Base-by-base conservation (phyloP, 2,888 invertebrate genomes). In the Mimumesa dahlbomi region DNA sequence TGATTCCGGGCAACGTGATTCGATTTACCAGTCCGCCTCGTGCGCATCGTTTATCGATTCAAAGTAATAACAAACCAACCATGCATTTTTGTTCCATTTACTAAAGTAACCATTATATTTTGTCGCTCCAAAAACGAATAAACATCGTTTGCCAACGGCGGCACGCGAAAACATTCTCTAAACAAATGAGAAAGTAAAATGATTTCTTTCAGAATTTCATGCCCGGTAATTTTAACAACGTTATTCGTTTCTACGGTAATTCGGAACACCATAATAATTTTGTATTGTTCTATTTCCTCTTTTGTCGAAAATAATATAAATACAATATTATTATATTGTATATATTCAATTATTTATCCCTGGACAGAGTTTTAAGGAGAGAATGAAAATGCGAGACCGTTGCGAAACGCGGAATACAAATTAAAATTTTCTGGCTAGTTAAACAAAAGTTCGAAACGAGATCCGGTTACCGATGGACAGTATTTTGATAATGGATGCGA, bases 11-110 rank as follows among this genome's bases (percentile, higher is more conserved):
- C 61, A 34, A 52, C 29, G 40, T 46, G 61, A 65, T 65, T 53
- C 65, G 65, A 65, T 65, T 65, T 53, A 61, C 61, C 65, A 25
- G 59, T 6, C 22, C n/a, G 38, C 48, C 46, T 56, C 57, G 67
- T 57, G 67, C 63, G n/a, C 63, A 29, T 38, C 50, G 38, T 50
- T 64, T 45, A 57, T 68, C 64, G 64, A 68, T 68, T 64, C 64
- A 52, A 68, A 68, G 57, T 68, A 64, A 68, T 57, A 68, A 68
- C 64, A 48, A 68, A 68, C 64, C 14, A 7, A 13, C 16, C 48
- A 45, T 64, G 63, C 57, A 1, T 57, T 68, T 64, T n/a, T n/a
- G n/a, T n/a, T 64, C 64, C 67, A 68, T 68, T 68, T 68, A 50
- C 40, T 19, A 52, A 52, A 57, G 52, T 68, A 21, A 2, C 46